Evolutionary conservation across 2,888 invertebrate genomes (phyloP).

Genomic region (Pyrrhopygopsis socrates): DNA sequence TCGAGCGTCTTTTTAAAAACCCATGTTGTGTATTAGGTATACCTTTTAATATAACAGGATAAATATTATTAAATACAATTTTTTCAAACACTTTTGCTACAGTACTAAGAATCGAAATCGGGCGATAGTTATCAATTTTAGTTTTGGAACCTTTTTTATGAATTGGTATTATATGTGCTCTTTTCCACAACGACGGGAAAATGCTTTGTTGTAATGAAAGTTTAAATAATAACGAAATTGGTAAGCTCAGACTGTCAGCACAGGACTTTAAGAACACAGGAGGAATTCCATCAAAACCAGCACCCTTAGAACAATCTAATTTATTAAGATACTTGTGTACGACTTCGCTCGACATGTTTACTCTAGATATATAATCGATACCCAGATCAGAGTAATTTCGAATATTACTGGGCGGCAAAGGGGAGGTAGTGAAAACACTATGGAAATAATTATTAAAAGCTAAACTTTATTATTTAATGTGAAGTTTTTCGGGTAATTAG

Average conservation of each 20-base stretch:
- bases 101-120: neutral
- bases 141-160: neutral
- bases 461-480: neutral
- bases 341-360: neutral
- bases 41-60: neutral
- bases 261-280: too few species aligned
- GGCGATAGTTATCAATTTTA: too few species aligned
- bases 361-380: neutral
- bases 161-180: too few species aligned
- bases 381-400: neutral
- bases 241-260: too few species aligned
- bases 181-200: too few species aligned
- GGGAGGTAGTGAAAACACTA: neutral
- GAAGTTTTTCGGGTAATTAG: neutral
- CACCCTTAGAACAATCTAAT: too few species aligned
- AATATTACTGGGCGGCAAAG: neutral
- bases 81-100: neutral
- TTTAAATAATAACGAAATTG: too few species aligned
- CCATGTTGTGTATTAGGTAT: conserved; percentile 36
- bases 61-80: neutral
- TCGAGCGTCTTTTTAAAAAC: conserved; percentile 34
- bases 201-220: too few species aligned
- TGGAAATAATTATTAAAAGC: neutral
- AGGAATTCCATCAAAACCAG: too few species aligned
- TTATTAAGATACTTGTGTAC: neutral